Percentiles rank a stretch among this genome's conserved stretches.
Conservation (phyloP, 2,888 invertebrate genomes). For the Tetranychus truncatus region DNA sequence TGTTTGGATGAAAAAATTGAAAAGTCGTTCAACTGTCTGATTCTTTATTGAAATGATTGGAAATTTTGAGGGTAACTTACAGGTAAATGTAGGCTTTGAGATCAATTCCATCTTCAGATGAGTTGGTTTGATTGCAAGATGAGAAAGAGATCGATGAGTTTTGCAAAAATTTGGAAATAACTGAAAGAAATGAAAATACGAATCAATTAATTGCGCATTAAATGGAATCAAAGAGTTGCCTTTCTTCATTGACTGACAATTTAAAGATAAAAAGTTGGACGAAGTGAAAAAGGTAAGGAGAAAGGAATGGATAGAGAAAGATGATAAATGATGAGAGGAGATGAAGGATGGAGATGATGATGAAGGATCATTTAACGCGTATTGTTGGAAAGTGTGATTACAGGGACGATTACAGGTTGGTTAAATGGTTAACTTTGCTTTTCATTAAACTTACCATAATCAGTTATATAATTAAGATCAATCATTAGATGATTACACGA, state of each 20-base stretch:
- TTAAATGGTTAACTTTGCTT: too few relatives aligned
- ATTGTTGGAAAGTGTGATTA: too few relatives aligned
- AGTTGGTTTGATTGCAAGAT: not conserved
- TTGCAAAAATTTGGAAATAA: not conserved
- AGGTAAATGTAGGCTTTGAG: not conserved
- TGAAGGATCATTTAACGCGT: too few relatives aligned
- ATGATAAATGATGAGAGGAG: not conserved
- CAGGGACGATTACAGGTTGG: too few relatives aligned
- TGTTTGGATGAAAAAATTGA: too few relatives aligned
- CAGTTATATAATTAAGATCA: not conserved
- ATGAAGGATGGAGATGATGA: too few relatives aligned
- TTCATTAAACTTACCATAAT: not conserved
- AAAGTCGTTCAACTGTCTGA: not conserved
- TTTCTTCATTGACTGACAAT: not conserved
- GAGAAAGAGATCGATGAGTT: not conserved
- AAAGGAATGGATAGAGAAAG: not conserved
- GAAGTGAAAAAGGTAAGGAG: not conserved
- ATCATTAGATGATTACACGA: not conserved
- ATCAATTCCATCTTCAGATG: not conserved
- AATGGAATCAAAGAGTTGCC: not conserved
- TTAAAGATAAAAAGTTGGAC: not conserved
- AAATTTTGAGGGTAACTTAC: not conserved
- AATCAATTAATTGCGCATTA: not conserved
- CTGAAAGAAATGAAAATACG: not conserved
- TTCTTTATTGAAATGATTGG: not conserved